These are phyloP conservation scores for Cylindroiulus punctatus DNA, from an alignment of 2,888 invertebrate species.

Conservation along the genomic window DNA sequence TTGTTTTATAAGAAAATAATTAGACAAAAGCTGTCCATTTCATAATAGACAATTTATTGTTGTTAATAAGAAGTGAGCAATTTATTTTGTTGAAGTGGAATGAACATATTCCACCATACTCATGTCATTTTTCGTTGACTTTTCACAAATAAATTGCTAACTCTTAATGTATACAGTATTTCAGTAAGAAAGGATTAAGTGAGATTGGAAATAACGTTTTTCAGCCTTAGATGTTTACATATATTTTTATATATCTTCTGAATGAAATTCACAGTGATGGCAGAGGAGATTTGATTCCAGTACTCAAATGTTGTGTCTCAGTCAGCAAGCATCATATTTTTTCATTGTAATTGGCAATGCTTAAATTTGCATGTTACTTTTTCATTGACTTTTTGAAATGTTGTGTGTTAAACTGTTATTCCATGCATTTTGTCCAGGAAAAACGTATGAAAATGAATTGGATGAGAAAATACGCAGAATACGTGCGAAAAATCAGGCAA, in stretches of 20 bases:
- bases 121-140: neutral
- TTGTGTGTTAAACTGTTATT: constrained; percentile 47
- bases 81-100: neutral
- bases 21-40: neutral
- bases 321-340: neutral
- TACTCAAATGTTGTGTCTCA: neutral
- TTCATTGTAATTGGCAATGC: neutral
- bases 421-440: constrained; percentile 56
- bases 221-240: neutral
- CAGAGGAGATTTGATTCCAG: neutral
- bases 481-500: constrained; percentile 54
- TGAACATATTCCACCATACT: neutral
- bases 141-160: neutral
- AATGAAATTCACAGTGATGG: no score
- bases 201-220: neutral
- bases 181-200: neutral
- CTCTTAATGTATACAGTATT: neutral
- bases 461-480: constrained; percentile 56
- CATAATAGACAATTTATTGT: neutral
- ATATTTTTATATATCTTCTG: neutral
- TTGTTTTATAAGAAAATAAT: neutral
- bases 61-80: neutral
- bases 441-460: constrained; percentile 55
- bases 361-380: neutral
- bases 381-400: neutral